Evolutionary conservation across 2,888 invertebrate species (phyloP).

Genomic region (Yponomeuta plumbellus): DNA sequence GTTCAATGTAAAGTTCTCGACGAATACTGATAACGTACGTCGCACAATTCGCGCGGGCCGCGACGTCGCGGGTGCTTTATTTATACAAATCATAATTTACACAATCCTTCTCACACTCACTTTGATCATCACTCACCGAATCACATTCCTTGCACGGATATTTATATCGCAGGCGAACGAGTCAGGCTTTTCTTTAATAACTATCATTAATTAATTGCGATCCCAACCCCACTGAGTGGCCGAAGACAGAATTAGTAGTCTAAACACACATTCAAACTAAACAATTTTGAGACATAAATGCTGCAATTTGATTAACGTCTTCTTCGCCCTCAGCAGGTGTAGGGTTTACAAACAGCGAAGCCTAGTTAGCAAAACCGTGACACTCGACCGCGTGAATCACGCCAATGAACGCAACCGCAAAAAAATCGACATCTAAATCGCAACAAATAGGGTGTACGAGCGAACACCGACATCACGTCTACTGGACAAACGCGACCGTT

Average conservation of each 20-base stretch:
- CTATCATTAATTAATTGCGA: not conserved
- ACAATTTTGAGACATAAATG: constrained; percentile 1
- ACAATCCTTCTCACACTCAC: not conserved
- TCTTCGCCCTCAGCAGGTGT: not conserved
- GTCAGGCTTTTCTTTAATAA: not conserved
- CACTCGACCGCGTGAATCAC: not conserved
- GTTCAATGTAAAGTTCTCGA: constrained; percentile 24
- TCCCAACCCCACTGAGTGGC: not conserved
- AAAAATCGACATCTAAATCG: not conserved
- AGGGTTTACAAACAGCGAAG: not conserved
- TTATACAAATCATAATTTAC: constrained; percentile 11
- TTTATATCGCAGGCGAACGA: constrained; percentile 3
- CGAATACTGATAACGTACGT: constrained; percentile 29
- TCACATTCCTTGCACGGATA: constrained; percentile 4
- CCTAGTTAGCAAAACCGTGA: not conserved
- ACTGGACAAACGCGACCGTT: not conserved
- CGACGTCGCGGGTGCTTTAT: constrained; percentile 1
- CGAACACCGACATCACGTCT: not conserved
- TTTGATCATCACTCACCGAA: not conserved
- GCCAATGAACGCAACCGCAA: not conserved
- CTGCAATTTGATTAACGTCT: not conserved
- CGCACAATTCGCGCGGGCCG: constrained; percentile 15
- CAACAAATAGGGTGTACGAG: constrained; percentile 1
- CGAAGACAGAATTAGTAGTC: not conserved
- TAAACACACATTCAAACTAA: constrained; percentile 2